These are phyloP conservation scores for Eucera pruinosa DNA, from an alignment of 2,888 invertebrate genomes.

Conservation along the genomic window DNA sequence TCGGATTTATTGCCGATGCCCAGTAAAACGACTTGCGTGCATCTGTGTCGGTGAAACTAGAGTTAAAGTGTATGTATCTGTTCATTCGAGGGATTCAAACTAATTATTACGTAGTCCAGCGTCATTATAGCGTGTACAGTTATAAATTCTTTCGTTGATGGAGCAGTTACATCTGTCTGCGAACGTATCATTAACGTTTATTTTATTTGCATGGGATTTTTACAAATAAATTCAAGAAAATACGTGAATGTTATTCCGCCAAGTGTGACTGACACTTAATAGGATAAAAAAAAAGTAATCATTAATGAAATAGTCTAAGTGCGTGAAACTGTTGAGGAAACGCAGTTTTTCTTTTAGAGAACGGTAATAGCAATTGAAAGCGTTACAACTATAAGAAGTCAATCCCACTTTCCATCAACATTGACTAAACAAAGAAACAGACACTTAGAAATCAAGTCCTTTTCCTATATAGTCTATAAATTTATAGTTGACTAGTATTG, in stretches of 20 bases:
- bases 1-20: too few species aligned
- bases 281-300: not conserved
- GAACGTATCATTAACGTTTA: not conserved
- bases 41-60: not conserved
- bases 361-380: not conserved
- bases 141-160: not conserved
- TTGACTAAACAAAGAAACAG: too few species aligned
- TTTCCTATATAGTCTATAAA: too few species aligned
- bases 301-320: not conserved
- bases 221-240: not conserved
- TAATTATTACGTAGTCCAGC: conserved; percentile 3
- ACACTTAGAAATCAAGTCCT: too few species aligned
- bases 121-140: conserved; percentile 1
- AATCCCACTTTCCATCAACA: too few species aligned
- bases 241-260: not conserved
- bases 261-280: not conserved
- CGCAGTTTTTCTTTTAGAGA: not conserved
- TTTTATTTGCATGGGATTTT: not conserved
- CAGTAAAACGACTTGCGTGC: not conserved
- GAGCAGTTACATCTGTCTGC: not conserved
- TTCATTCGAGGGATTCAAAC: not conserved
- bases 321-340: not conserved
- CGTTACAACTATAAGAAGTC: too few species aligned
- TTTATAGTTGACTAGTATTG: too few species aligned
- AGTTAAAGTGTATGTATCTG: not conserved